Percentiles rank a stretch among this genome's conserved stretches.
These are phyloP conservation scores for Tapera naevia DNA, from an alignment of 2,797 vertebrate genomes.

Conservation along the genomic window DNA sequence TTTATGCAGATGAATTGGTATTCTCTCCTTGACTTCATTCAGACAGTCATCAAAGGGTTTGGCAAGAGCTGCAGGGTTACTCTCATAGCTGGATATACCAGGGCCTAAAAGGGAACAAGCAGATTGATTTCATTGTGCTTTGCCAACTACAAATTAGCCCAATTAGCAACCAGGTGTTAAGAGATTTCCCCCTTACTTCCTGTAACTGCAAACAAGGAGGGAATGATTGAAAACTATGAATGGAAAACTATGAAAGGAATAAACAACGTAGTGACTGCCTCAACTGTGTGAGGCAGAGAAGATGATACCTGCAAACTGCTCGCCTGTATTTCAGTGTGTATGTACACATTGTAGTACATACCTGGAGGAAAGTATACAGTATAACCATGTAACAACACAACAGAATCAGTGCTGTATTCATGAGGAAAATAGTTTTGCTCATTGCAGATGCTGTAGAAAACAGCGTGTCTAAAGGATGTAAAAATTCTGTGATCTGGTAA, in stretches of 20 bases:
- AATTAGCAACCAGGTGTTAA: neutral
- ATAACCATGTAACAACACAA: neutral
- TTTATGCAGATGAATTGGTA: constrained; percentile 82
- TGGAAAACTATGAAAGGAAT: neutral
- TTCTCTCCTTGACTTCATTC: constrained; percentile 65
- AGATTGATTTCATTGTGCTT: constrained; percentile 16
- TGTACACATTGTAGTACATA: neutral
- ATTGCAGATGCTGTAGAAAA: neutral
- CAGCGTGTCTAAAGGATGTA: neutral
- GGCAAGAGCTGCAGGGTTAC: constrained; percentile 71
- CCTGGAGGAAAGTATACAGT: neutral
- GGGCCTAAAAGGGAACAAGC: constrained; percentile 75
- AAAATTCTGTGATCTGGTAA: neutral
- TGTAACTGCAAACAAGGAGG: neutral
- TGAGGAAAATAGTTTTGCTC: neutral
- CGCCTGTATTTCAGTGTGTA: neutral
- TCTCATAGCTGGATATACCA: constrained; percentile 87
- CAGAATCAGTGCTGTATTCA: neutral
- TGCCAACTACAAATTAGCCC: constrained; percentile 21
- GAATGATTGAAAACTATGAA: neutral
- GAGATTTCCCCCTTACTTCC: neutral
- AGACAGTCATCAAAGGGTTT: constrained; percentile 82
- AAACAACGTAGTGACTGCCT: neutral
- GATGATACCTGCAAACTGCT: neutral
- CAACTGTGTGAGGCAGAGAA: neutral